Percentiles rank a stretch among this genome's conserved stretches.
Evolutionary conservation across 92 coral and sea anemone species (phyloP).

Genomic region (Palythoa grandis): DNA sequence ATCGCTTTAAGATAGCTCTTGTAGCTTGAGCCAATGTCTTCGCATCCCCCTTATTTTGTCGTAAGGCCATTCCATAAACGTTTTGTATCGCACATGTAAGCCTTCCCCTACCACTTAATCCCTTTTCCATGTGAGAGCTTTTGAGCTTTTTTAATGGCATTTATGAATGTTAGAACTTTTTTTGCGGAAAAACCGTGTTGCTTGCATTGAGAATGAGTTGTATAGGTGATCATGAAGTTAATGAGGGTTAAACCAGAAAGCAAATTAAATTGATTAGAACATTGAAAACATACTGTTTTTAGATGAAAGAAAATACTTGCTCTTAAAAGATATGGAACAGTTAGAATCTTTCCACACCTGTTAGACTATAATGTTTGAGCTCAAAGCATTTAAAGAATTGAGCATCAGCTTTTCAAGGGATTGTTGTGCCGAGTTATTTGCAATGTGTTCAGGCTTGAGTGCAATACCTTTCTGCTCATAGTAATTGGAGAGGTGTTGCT

Average conservation of each 20-base stretch:
- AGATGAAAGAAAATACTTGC: background rate
- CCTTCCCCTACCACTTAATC: conserved; percentile 31
- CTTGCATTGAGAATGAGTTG: background rate
- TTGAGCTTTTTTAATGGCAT: conserved; percentile 13
- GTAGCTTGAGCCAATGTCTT: conserved; percentile 54
- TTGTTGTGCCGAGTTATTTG: too few relatives aligned
- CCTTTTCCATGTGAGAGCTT: conserved; percentile 26
- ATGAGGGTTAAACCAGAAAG: background rate
- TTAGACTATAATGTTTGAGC: background rate
- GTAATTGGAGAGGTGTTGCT: too few relatives aligned
- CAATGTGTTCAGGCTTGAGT: too few relatives aligned
- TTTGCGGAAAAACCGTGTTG: background rate
- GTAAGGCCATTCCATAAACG: conserved; percentile 50
- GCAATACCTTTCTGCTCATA: too few relatives aligned
- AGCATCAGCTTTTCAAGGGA: too few relatives aligned
- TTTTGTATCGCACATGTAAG: conserved; percentile 43
- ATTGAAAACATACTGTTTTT: background rate
- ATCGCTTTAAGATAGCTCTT: conserved; percentile 55
- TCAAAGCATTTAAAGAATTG: too few relatives aligned
- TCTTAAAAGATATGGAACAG: background rate
- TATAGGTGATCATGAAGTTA: background rate
- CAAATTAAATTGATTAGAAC: background rate
- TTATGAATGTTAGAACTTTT: background rate
- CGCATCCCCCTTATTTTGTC: conserved; percentile 56
- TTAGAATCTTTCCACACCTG: too few relatives aligned